Percentiles rank a stretch among this genome's conserved stretches.
Conservation (phyloP, 2,888 invertebrate species). For the Drosophila phalerata region DNA sequence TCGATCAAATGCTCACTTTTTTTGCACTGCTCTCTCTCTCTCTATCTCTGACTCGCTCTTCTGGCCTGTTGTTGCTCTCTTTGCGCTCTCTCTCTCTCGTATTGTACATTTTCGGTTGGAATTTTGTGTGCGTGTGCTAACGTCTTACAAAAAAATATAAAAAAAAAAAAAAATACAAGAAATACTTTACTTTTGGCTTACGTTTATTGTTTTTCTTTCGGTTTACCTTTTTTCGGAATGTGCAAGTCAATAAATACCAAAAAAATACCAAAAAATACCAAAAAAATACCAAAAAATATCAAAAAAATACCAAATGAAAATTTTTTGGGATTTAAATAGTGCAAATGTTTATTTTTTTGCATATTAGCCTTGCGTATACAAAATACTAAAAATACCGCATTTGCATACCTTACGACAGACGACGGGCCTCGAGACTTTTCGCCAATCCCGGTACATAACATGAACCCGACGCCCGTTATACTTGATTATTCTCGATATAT, state of each 20-base stretch:
- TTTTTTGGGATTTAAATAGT: not conserved
- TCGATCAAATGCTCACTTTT: constrained; percentile 19
- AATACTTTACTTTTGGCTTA: constrained; percentile 48
- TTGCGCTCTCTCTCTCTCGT: constrained; percentile 62
- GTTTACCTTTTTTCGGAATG: constrained; percentile 57
- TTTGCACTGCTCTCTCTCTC: constrained; percentile 29
- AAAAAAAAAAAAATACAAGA: constrained; percentile 29
- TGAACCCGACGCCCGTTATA: constrained; percentile 49
- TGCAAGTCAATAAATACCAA: constrained; percentile 39
- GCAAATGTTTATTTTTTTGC: constrained; percentile 15
- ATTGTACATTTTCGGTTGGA: constrained; percentile 76
- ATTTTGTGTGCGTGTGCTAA: constrained; percentile 86
- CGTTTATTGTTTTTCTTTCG: constrained; percentile 60
- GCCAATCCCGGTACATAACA: constrained; percentile 70
- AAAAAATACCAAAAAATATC: constrained; percentile 18
- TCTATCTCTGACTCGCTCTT: constrained; percentile 34
- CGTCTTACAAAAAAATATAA: constrained; percentile 70
- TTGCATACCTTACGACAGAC: constrained; percentile 64
- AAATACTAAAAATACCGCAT: constrained; percentile 59
- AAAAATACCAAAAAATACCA: constrained; percentile 13
- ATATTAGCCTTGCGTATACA: constrained; percentile 44
- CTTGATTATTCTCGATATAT: constrained; percentile 23
- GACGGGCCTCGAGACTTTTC: constrained; percentile 37
- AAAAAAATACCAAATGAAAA: constrained; percentile 1
- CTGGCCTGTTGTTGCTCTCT: constrained; percentile 50